Percentiles rank a stretch among this genome's conserved stretches.
phyloP scores from a whole-genome alignment of 2,113 vertebrate genomes.

The Carettochelys insculpta region DNA sequence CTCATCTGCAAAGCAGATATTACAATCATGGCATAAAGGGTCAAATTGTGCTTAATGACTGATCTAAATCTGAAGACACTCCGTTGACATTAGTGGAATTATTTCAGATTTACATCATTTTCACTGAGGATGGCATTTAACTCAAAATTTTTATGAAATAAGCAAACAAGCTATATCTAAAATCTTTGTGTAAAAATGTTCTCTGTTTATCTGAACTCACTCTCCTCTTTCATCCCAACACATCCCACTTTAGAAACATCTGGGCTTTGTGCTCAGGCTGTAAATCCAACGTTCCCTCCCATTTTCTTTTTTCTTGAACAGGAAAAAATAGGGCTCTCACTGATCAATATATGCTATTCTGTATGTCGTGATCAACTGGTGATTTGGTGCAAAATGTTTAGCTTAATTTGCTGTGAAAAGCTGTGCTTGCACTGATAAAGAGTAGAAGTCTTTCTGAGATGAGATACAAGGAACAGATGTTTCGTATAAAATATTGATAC shows the following conservation, averaged over 20 bases:
- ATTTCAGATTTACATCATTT: not conserved
- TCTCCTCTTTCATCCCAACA: slow-evolving; percentile 45
- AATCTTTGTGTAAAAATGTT: not conserved
- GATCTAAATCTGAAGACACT: not conserved
- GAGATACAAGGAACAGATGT: slow-evolving; percentile 64
- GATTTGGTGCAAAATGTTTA: slow-evolving; percentile 68
- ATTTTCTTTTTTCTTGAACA: slow-evolving; percentile 30
- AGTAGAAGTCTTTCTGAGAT: slow-evolving; percentile 69
- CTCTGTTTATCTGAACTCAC: not conserved
- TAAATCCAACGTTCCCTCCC: slow-evolving; percentile 62
- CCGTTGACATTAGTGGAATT: not conserved
- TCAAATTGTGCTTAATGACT: not conserved
- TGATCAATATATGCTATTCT: slow-evolving; percentile 67
- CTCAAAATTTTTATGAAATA: not conserved
- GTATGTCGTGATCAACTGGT: slow-evolving; percentile 68
- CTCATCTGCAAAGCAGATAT: not conserved
- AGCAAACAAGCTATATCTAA: not conserved
- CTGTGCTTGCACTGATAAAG: slow-evolving; percentile 66
- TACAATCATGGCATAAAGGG: not conserved
- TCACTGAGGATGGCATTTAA: not conserved
- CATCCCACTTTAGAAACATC: slow-evolving; percentile 43
- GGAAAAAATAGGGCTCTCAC: slow-evolving; percentile 42
- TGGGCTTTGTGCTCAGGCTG: slow-evolving; percentile 10
- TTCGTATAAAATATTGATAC: slow-evolving; percentile 70
- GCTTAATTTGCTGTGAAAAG: slow-evolving; percentile 72